These are phyloP conservation scores for Semibalanus balanoides DNA, from an alignment of 1,140 invertebrate genomes.

Conservation along the genomic window DNA sequence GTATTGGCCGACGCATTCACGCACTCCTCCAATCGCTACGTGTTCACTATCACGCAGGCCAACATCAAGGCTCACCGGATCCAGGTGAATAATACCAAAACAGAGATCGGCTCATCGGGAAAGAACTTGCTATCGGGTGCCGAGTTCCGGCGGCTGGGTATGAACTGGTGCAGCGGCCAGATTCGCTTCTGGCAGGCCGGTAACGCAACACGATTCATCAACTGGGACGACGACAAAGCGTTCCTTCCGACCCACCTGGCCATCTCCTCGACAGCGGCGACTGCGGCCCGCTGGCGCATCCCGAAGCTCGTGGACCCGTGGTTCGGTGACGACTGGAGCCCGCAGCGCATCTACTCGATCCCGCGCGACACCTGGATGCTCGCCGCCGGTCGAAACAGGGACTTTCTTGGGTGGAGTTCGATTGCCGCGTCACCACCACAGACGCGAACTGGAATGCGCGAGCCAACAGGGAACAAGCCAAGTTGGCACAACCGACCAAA, in stretches of 20 bases:
- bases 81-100: background rate
- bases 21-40: background rate
- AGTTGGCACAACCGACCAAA: no score
- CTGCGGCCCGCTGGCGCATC: background rate
- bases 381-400: background rate
- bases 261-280: background rate
- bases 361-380: background rate
- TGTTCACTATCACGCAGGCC: background rate
- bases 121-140: background rate
- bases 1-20: background rate
- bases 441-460: background rate
- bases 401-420: conserved; percentile 1
- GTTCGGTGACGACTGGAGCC: background rate
- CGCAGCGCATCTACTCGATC: background rate
- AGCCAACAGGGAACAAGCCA: no score
- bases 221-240: background rate
- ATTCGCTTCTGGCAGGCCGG: background rate
- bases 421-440: background rate
- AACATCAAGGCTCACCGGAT: background rate
- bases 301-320: background rate
- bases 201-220: background rate
- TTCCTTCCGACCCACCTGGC: background rate
- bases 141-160: background rate
- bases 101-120: no score
- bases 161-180: background rate